Conservation (phyloP, 2,113 vertebrate species). For the Petrocephalus zakoni region DNA sequence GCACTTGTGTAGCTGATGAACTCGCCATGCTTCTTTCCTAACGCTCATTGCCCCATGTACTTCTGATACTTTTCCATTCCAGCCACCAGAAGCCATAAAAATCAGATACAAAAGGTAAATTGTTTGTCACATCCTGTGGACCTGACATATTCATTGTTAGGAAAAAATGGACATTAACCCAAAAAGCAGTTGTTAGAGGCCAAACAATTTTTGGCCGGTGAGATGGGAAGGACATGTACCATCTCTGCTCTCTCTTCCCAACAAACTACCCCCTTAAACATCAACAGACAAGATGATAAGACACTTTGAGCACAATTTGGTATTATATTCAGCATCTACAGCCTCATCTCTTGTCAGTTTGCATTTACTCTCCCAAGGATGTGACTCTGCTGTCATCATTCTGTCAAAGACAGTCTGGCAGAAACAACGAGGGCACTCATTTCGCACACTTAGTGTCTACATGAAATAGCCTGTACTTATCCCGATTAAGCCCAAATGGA, state of each 20-base stretch:
- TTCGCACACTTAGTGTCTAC: slow-evolving; percentile 98
- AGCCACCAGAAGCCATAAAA: slow-evolving; percentile 82
- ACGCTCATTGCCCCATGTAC: slow-evolving; percentile 76
- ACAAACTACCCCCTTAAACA: slow-evolving; percentile 96
- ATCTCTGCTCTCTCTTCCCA: slow-evolving; percentile 88
- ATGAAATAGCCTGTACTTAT: slow-evolving; percentile 92
- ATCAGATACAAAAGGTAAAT: slow-evolving; percentile 79
- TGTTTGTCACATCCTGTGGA: slow-evolving; percentile 80
- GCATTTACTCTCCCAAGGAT: slow-evolving; percentile 97
- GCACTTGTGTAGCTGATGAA: background rate
- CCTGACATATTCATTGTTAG: slow-evolving; percentile 93
- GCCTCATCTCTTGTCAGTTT: slow-evolving; percentile 99
- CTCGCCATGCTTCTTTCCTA: slow-evolving; percentile 25
- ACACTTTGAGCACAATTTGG: slow-evolving; percentile 99
- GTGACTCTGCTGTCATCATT: slow-evolving; percentile 99
- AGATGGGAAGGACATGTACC: slow-evolving; percentile 83
- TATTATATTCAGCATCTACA: slow-evolving; percentile 99
- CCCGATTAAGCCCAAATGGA: slow-evolving; percentile 90
- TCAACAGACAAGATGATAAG: slow-evolving; percentile 99
- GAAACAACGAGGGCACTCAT: slow-evolving; percentile 91
- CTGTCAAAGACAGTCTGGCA: slow-evolving; percentile 95
- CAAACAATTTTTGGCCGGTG: slow-evolving; percentile 71
- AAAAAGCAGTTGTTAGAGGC: slow-evolving; percentile 98
- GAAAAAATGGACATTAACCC: slow-evolving; percentile 94
- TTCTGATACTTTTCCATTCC: slow-evolving; percentile 86